Evolutionary conservation across 2,113 vertebrate genomes (phyloP), one percentile per base, ranked within the genome.

Genomic region (Lepisosteus osseus): DNA sequence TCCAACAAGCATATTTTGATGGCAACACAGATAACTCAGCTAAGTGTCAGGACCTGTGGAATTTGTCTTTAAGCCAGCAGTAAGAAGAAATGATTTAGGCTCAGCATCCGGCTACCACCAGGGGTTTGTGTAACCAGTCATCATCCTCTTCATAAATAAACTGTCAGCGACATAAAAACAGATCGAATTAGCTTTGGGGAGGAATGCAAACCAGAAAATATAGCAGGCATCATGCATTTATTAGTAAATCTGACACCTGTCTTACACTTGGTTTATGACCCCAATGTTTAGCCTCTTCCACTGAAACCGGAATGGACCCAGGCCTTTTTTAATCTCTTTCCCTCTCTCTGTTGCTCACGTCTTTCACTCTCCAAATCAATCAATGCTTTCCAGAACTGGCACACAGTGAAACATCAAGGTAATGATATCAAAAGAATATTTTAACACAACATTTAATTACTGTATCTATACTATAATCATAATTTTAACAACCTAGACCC

Each of bases 101-200:
- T 70, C 43, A 11, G 54, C 64, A 62, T 74, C 73, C 74, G 72
- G 82, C 77, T 78, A 83, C 78, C 73, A 72, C 73, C 71, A 75
- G 77, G 78, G 80, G 75, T 77, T 73, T 87, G 71, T 78, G 69
- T 86, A 74, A 78, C 79, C 68, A 80, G 80, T 76, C 75, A 76
- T 83, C 82, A 76, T 71, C 72, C 70, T 80, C 78, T 74, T 84
- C 85, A 87, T 88, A 89, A 88, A 92, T 86, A 84, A 88, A 84
- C 82, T 85, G 85, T 88, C 86, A 84, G 73, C 84, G 73, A 85
- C 84, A 78, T 68, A 83, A 80, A 85, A 88, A 80, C 85, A 79
- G 85, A 88, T 87, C 79, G 78, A 86, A 86, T 78, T 78, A 81
- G 77, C 78, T 77, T 69, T 78, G 72, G 44, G 61, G 73, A 79